phyloP scores from a whole-genome alignment of 2,797 vertebrate genomes.

The Pipistrellus nathusii region DNA sequence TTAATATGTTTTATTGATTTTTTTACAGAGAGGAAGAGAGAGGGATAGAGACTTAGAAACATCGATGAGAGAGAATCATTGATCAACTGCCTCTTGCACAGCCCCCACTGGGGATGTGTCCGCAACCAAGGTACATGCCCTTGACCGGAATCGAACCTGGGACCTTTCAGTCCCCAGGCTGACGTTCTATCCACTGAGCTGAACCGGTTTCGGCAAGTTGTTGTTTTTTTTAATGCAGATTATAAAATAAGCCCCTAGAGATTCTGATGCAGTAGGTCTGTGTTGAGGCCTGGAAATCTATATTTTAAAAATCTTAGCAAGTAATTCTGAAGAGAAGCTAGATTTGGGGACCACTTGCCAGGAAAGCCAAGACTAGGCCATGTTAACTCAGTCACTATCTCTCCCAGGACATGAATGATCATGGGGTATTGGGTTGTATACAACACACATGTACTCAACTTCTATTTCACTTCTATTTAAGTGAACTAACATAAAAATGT shows the following conservation, averaged over 20 bases:
- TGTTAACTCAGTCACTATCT: slow-evolving; percentile 2
- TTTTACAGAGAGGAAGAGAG: too few species aligned
- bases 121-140: too few species aligned
- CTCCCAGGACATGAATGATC: background rate
- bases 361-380: slow-evolving; percentile 27
- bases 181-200: too few species aligned
- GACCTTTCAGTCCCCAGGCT: too few species aligned
- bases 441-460: background rate
- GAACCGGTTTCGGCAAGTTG: too few species aligned
- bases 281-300: background rate
- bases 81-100: too few species aligned
- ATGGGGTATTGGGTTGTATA: background rate
- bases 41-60: too few species aligned
- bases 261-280: background rate
- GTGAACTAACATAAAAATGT: background rate
- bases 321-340: slow-evolving; percentile 35
- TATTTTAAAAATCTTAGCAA: background rate
- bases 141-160: too few species aligned
- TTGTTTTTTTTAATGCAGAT: background rate
- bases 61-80: too few species aligned
- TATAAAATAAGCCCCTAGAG: slow-evolving; percentile 1
- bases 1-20: too few species aligned
- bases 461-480: background rate
- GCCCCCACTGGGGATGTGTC: too few species aligned
- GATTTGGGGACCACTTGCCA: background rate